Percentiles rank a stretch among this genome's conserved stretches.
phyloP scores from a whole-genome alignment of 2,113 vertebrate species.

The Zingel zingel region DNA sequence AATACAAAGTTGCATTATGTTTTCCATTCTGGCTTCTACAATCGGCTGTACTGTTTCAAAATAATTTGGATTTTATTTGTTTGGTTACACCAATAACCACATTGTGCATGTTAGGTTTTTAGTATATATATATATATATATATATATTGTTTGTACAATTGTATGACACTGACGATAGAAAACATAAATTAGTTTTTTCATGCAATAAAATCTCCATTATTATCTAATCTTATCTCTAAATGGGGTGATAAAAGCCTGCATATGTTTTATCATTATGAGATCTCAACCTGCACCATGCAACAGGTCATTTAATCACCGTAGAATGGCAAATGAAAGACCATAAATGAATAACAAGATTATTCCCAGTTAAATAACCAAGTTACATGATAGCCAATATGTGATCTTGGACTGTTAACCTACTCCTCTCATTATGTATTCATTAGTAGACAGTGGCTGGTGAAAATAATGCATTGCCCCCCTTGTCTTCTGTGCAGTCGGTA shows the following conservation, averaged over 20 bases:
- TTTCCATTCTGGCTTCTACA: background rate
- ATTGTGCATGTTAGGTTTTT: background rate
- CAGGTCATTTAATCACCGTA: slow-evolving; percentile 33
- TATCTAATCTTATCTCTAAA: background rate
- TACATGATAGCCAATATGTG: background rate
- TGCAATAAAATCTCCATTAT: slow-evolving; percentile 6
- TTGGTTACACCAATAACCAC: background rate
- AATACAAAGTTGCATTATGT: background rate
- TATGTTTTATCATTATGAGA: background rate
- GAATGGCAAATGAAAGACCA: slow-evolving; percentile 3
- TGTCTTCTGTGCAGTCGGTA: background rate
- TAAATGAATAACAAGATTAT: slow-evolving; percentile 2
- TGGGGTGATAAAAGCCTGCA: background rate
- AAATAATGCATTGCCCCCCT: slow-evolving; percentile 8
- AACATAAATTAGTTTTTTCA: background rate
- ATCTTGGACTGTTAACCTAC: background rate
- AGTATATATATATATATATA: too few relatives aligned
- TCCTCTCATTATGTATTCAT: slow-evolving; percentile 35
- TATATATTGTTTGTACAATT: background rate
- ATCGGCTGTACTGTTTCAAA: background rate
- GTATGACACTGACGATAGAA: background rate
- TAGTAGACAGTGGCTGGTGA: background rate
- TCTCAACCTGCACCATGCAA: background rate
- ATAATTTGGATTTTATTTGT: background rate
- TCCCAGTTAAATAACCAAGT: background rate